Percentiles rank a stretch among this genome's conserved stretches.
phyloP scores from a whole-genome alignment of 2,888 invertebrate species.

The Plebejus argus region DNA sequence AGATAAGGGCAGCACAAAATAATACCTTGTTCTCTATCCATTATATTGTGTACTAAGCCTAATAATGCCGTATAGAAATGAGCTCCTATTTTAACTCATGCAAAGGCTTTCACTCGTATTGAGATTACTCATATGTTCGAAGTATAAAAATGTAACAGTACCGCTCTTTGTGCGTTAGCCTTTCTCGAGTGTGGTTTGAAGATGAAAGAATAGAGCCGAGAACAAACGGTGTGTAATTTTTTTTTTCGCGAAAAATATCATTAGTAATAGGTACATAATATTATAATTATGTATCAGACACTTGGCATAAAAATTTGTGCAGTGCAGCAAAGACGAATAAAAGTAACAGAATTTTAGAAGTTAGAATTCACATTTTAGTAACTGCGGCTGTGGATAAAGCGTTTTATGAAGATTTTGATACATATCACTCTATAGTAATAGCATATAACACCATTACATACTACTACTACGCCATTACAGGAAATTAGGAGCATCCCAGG shows the following conservation, averaged over 20 bases:
- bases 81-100: conserved; percentile 47
- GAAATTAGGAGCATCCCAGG: background rate
- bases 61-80: conserved; percentile 46
- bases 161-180: background rate
- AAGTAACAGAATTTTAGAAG: too few species aligned
- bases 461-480: background rate
- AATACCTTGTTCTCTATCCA: conserved; percentile 41
- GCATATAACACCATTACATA: too few species aligned
- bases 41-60: conserved; percentile 44
- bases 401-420: too few species aligned
- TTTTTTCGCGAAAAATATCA: background rate
- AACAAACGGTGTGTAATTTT: background rate
- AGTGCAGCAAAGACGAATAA: too few species aligned
- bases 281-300: too few species aligned
- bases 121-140: background rate
- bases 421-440: too few species aligned
- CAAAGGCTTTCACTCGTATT: conserved; percentile 43
- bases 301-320: too few species aligned
- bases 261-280: background rate
- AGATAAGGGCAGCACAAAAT: conserved; percentile 47
- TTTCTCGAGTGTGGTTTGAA: background rate
- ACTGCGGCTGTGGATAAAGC: too few species aligned
- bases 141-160: background rate
- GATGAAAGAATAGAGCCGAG: background rate
- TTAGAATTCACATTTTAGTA: too few species aligned